These are phyloP conservation scores for Ceuthmochares aereus DNA, from an alignment of 2,113 vertebrate species.

Conservation along the genomic window DNA sequence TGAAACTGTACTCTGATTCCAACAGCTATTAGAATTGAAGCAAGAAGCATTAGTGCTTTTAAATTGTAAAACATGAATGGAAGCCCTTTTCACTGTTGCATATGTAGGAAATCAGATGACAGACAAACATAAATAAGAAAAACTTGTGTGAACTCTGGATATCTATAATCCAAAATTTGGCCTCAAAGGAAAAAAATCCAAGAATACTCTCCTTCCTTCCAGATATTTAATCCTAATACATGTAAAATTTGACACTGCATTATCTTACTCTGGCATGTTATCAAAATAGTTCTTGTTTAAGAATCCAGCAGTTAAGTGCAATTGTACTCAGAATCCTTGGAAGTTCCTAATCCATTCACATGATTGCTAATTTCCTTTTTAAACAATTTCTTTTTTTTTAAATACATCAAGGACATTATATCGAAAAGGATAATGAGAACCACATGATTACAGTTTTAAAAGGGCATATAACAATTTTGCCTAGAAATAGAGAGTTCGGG, in stretches of 20 bases:
- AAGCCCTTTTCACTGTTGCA: neutral
- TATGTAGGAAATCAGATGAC: neutral
- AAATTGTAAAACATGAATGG: neutral
- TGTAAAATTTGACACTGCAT: neutral
- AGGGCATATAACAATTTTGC: fast-evolving
- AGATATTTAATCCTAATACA: neutral
- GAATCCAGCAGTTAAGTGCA: neutral
- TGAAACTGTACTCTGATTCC: neutral
- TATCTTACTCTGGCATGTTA: neutral
- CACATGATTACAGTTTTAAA: neutral
- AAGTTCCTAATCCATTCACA: neutral
- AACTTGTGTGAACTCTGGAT: neutral
- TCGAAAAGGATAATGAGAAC: neutral
- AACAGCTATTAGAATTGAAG: neutral
- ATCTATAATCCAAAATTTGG: neutral
- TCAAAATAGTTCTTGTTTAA: neutral
- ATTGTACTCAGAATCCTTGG: neutral
- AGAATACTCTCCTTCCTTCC: fast-evolving
- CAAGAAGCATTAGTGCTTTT: neutral
- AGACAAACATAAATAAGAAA: neutral
- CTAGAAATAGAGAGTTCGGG: neutral
- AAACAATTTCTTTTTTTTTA: neutral
- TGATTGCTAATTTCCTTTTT: neutral
- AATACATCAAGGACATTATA: neutral
- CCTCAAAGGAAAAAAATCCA: neutral